Conservation (phyloP, 92 coral and sea anemone genomes). For the Epizoanthus rinbou region DNA sequence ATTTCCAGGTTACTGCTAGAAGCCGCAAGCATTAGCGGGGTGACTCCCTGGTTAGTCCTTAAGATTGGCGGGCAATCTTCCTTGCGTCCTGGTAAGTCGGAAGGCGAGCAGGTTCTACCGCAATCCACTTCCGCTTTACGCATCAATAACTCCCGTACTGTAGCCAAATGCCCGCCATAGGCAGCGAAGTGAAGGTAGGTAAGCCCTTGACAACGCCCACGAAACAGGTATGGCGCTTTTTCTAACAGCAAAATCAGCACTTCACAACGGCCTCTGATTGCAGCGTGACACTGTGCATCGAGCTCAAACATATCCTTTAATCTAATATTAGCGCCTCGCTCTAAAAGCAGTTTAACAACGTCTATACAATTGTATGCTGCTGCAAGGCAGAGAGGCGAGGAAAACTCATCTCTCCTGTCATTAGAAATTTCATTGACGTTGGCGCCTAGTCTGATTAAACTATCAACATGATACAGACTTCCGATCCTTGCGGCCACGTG, state of each 20-base stretch:
- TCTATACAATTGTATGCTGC: constrained; percentile 12
- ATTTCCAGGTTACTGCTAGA: constrained; percentile 33
- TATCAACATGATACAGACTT: constrained; percentile 19
- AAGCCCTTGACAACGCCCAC: constrained; percentile 41
- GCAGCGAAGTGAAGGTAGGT: constrained; percentile 37
- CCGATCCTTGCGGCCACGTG: constrained; percentile 38
- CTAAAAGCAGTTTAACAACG: constrained; percentile 15
- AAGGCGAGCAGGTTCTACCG: constrained; percentile 19
- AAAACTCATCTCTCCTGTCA: constrained; percentile 34
- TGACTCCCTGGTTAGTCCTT: constrained; percentile 35
- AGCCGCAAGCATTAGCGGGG: constrained; percentile 38
- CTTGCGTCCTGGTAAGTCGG: constrained; percentile 22
- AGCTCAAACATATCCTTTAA: constrained; percentile 30
- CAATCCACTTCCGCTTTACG: constrained; percentile 29
- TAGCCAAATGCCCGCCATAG: constrained; percentile 20
- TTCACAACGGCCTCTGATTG: constrained; percentile 33
- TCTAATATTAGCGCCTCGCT: constrained; percentile 29
- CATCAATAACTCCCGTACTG: constrained; percentile 23
- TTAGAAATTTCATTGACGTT: constrained; percentile 31
- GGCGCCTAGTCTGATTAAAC: constrained; percentile 36
- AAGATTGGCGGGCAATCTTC: constrained; percentile 34
- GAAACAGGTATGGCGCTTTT: constrained; percentile 11
- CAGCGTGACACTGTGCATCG: constrained; percentile 35
- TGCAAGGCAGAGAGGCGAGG: constrained; percentile 39
- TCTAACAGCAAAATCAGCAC: constrained; percentile 6